Evolutionary conservation across 2,888 invertebrate genomes (phyloP), one percentile per base, ranked within the genome.

Genomic region (Dasypolia templi): DNA sequence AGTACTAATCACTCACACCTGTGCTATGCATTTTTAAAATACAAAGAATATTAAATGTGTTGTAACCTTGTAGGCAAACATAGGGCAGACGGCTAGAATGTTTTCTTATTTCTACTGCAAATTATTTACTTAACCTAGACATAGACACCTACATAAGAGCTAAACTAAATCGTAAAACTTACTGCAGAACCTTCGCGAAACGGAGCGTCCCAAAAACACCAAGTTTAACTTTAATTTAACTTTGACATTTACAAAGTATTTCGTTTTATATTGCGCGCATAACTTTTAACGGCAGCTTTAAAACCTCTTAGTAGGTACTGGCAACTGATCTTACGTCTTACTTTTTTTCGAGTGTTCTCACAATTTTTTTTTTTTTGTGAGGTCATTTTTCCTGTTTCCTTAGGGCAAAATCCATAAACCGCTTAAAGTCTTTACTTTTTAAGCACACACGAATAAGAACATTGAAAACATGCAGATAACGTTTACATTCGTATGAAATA

Each of bases 161-260:
- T n/a, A n/a, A n/a, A n/a, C 58, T 58, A 49, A 77, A 66, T 82
- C 65, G 79, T 82, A 62, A 77, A 79, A 76, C 65, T 77, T 77
- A 70, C 58, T 35, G n/a, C 49, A 29, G 42, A 51, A 51, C 46
- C 69, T 58, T 82, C 65, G 69, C 62, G 49, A 62, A 73, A 62
- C 66, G 49, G 49, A 55, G 74, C 66, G 63, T 66, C 69, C 46
- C 44, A 17, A 59, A 64, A 79, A 67, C 53, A 64, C 46, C 29
- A 74, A 83, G 63, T 68, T 73, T 29, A 53, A 66, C 53, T 62
- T 67, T 79, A 75, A 82, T 72, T 75, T 72, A 82, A 82, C 82
- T 82, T 82, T 76, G 72, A 66, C 76, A 74, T 79, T 82, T 65
- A 76, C 70, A 73, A 82, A 82, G 76, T 79, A 76, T 79, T 73